Base-by-base conservation (phyloP, 2,888 invertebrate genomes). In the Tinea trinotella region DNA sequence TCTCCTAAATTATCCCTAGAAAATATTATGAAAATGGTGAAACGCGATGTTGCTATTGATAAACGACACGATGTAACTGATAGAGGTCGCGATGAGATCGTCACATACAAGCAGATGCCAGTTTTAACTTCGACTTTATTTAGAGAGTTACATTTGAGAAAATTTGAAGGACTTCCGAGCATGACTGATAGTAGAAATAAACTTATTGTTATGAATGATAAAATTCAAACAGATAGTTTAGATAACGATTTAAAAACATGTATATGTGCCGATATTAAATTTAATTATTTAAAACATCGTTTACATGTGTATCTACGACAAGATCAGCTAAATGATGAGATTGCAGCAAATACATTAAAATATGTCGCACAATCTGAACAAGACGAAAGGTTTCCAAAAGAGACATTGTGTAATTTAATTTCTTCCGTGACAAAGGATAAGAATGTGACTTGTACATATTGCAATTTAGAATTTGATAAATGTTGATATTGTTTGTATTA, bases 1-100 rank as follows among this genome's bases (percentile, higher is more conserved):
- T 63, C 76, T 0, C 19, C 60, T 0, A 63, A 62, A 0, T 59
- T 66, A 0, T 80, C 82, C 49, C 55, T 83, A 0, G 74, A 74
- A 56, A 67, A 76, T 0, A 82, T 82, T 9, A 60, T 79, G 20
- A 74, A 68, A 1, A 74, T 73, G 22, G 75, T 81, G 1, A 77
- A 77, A 44, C 62, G 70, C 1, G 71, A 70, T 12, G 77, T 83
- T 0, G 80, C 83, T 0, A 65, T 77, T 0, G 40, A 69, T 78
- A 53, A 69, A 65, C 36, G 57, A 61, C 18, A 19, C 18, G 48
- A 19, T 10, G n/a, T 6, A 10, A 48, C 3, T 9, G 5, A 48
- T 54, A 63, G 59, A 7, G 54, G 56, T 3, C 75, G 70, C 0
- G 56, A 56, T 0, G 66, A 72, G 40, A 61, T 63, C 44, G 70